Conservation (phyloP, 2,797 vertebrate genomes). For the Carapus acus region DNA sequence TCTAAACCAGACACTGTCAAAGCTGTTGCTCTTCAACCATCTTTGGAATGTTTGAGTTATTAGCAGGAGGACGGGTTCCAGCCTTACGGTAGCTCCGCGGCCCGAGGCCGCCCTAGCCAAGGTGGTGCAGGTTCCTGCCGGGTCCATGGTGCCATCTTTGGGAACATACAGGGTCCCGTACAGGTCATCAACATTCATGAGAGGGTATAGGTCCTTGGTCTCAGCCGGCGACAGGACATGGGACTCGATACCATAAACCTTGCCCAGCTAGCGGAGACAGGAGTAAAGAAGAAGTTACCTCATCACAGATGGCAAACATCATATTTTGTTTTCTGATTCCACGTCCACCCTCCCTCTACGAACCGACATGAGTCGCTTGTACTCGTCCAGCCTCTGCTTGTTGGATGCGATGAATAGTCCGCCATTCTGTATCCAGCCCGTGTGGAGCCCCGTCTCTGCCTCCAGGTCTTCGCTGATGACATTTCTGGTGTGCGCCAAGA, state of each 20-base stretch:
- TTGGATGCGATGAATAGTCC: conserved; percentile 97
- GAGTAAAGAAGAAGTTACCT: neutral
- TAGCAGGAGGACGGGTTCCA: too few relatives aligned
- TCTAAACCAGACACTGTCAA: too few relatives aligned
- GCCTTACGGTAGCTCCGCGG: conserved; percentile 80
- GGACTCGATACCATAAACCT: conserved; percentile 91
- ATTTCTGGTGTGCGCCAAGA: conserved; percentile 85
- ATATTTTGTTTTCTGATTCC: too few relatives aligned
- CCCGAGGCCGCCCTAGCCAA: conserved; percentile 82
- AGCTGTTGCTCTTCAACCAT: too few relatives aligned
- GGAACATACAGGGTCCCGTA: conserved; percentile 94
- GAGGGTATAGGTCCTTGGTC: conserved; percentile 90
- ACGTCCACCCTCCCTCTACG: conserved; percentile 37
- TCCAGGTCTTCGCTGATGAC: conserved; percentile 87
- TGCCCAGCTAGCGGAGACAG: conserved; percentile 77
- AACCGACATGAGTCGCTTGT: conserved; percentile 97
- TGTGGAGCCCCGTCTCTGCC: conserved; percentile 88
- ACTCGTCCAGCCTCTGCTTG: conserved; percentile 92
- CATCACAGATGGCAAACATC: too few relatives aligned
- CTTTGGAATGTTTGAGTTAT: too few relatives aligned
- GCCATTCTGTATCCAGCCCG: conserved; percentile 95
- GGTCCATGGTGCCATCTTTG: conserved; percentile 95
- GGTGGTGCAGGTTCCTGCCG: conserved; percentile 87
- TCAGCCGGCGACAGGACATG: conserved; percentile 85
- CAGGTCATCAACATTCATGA: conserved; percentile 91